Evolutionary conservation across 1,140 invertebrate species (phyloP).

Genomic region (Trachymyrmex cornetzi): DNA sequence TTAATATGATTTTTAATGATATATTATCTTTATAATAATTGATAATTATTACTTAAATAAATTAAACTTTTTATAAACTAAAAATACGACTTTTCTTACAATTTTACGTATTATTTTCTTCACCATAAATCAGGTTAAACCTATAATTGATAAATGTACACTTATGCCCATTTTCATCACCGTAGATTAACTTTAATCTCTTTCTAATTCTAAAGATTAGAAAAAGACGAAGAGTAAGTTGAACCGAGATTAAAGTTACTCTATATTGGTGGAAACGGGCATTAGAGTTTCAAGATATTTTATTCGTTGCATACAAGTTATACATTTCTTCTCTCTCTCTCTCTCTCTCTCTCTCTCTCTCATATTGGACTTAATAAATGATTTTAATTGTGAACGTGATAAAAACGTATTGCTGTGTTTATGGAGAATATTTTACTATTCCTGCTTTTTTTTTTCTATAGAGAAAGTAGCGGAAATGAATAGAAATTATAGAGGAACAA

Average conservation of each 20-base stretch:
- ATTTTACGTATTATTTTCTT: not conserved
- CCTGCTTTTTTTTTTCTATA: conserved; percentile 7
- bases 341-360: no score
- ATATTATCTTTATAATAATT: not conserved
- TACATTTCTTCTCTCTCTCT: not conserved
- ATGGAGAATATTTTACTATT: not conserved
- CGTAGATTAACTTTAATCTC: no score
- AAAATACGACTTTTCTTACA: not conserved
- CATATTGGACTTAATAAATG: not conserved
- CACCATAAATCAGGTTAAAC: not conserved
- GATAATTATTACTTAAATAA: not conserved
- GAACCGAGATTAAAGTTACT: no score
- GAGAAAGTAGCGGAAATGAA: conserved; percentile 7
- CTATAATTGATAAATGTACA: not conserved
- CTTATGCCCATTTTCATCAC: no score
- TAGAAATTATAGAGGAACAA: conserved; percentile 12
- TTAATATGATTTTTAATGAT: not conserved
- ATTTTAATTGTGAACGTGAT: not conserved
- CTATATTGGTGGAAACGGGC: no score
- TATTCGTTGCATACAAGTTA: not conserved
- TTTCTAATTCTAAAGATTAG: no score
- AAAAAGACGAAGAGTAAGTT: no score
- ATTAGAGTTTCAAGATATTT: not conserved
- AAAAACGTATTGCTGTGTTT: not conserved
- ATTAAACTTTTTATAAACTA: not conserved